These are phyloP conservation scores for Anabacerthia variegaticeps DNA, from an alignment of 2,797 vertebrate species.

Conservation along the genomic window DNA sequence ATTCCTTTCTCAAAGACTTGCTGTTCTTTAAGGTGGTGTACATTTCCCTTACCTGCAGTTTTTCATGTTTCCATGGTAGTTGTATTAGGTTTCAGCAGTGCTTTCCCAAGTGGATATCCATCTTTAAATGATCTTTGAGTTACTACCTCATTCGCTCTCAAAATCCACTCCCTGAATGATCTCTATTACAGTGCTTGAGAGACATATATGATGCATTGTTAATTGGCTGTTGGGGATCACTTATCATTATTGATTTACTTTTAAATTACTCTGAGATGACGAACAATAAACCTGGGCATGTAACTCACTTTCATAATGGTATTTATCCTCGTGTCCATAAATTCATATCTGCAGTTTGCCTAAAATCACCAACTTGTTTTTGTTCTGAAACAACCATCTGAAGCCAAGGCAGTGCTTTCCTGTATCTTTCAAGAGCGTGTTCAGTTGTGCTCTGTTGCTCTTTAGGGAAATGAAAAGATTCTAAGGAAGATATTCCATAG, in stretches of 20 bases:
- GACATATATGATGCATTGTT: neutral
- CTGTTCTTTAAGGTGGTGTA: neutral
- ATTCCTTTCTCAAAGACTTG: neutral
- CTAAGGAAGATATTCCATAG: neutral
- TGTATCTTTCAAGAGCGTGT: neutral
- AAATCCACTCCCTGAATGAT: neutral
- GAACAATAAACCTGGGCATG: neutral
- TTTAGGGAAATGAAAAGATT: neutral
- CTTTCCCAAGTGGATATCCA: neutral
- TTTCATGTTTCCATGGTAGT: neutral
- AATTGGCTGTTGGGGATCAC: neutral
- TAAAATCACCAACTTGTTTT: neutral
- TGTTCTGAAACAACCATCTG: neutral
- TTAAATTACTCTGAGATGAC: neutral
- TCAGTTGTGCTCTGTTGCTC: neutral
- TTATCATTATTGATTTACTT: slow-evolving; percentile 14
- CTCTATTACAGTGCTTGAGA: neutral
- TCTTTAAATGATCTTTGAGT: neutral
- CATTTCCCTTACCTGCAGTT: neutral
- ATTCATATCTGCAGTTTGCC: neutral
- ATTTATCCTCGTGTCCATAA: neutral
- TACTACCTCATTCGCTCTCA: neutral
- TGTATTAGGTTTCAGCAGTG: neutral
- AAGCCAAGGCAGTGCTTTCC: neutral
- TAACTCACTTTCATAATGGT: neutral